A percentile compares a stretch with the other conserved stretches of the same genome.
Evolutionary conservation across 2,888 invertebrate genomes (phyloP).

Genomic region (Phortica magna): DNA sequence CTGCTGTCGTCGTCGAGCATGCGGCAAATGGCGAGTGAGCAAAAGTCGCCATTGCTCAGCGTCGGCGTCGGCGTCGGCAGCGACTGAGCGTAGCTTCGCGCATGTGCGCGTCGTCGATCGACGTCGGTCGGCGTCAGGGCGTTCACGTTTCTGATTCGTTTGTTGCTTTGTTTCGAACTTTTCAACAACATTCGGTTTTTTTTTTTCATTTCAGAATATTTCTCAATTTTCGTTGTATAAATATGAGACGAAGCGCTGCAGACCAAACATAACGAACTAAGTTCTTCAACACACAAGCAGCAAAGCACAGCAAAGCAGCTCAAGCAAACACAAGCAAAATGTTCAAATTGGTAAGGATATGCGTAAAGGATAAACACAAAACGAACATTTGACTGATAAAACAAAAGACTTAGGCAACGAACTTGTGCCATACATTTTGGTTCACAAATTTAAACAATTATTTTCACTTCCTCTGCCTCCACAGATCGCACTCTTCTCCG

Average conservation of each 20-base stretch:
- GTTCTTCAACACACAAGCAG: constrained; percentile 60
- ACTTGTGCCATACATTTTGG: too few relatives aligned
- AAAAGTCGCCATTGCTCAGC: constrained; percentile 46
- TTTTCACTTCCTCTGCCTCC: constrained; percentile 11
- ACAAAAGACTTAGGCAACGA: constrained; percentile 59
- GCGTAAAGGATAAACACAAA: neutral
- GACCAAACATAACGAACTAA: constrained; percentile 76
- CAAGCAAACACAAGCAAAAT: constrained; percentile 68
- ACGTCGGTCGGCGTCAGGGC: constrained; percentile 46
- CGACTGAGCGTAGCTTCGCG: neutral
- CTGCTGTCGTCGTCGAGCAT: constrained; percentile 34
- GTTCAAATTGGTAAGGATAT: constrained; percentile 78
- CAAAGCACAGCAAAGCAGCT: constrained; percentile 59
- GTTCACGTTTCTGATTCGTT: constrained; percentile 62
- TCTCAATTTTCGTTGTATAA: constrained; percentile 74
- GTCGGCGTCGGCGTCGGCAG: neutral
- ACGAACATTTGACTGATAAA: too few relatives aligned
- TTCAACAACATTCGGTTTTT: neutral
- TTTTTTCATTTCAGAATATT: constrained; percentile 65
- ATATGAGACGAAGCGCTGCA: constrained; percentile 70
- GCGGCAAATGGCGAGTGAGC: constrained; percentile 41
- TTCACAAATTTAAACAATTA: too few relatives aligned
- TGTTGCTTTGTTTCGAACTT: constrained; percentile 37
- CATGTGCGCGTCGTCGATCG: neutral
- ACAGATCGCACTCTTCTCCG: constrained; percentile 75